Evolutionary conservation across 2,888 invertebrate species (phyloP), one percentile per base, ranked within the genome.

Genomic region (Lasius fuliginosus): DNA sequence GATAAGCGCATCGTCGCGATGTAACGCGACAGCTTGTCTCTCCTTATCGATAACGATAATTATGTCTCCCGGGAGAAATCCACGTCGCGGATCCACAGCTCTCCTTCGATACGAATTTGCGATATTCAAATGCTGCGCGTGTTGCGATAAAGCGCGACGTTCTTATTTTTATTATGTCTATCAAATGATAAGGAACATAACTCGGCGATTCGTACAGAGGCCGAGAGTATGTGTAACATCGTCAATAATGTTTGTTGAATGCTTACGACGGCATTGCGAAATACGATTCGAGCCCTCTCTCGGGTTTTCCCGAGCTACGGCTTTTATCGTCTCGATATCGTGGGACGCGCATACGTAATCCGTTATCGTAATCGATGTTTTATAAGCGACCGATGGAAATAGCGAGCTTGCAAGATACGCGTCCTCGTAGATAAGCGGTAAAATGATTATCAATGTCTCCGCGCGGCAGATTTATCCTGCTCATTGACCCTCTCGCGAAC

Each of bases 321-420:
- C 87, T 90, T 90, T 87, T 90, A 88, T 90, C 87, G 83, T 36
- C 65, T 69, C 30, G 33, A 60, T 46, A 46, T 79, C 46, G 33
- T 23, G 11, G 49, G 12, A 11, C 15, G 36, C 27, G 42, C 27
- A 30, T 60, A 64, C 64, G 86, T 85, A 85, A 88, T 86, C 73
- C 77, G 84, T 88, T 88, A 86, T 90, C 88, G 79, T 84, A 87
- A 89, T 87, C 88, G 86, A 86, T 84, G 83, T 87, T 89, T 88
- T 89, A 88, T 86, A 88, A 84, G 56, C 64, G 73, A 64, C 0
- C 69, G 40, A 53, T 60, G 46, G 65, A 60, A 11, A 42, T 60
- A 68, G 49, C 33, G 23, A 36, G 27, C 36, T 36, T 36, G 36
- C n/a, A 46, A 40, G 88, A 77, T 18, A 58, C 53, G 49, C 46